Evolutionary conservation across 2,888 invertebrate genomes (phyloP), one percentile per base, ranked within the genome.

Genomic region (Glyphotaelius pellucidus): DNA sequence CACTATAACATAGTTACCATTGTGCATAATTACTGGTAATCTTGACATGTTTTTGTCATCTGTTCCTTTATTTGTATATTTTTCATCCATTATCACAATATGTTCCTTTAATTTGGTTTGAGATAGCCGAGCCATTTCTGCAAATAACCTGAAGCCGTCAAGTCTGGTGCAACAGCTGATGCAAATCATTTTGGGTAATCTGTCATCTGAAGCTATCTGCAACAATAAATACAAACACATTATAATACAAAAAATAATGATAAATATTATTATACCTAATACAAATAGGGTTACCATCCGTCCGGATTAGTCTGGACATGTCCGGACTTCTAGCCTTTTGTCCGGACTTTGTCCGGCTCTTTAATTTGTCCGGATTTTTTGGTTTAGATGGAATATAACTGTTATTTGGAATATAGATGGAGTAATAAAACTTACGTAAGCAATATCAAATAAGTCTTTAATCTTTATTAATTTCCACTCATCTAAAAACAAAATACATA

Each of bases 161-260:
- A 97, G 94, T 95, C 97, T 97, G 90, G 96, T 96, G 93, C 96
- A 96, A 94, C 97, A 97, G 93, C 96, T 95, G 91, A 96, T 95
- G 94, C 97, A 97, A 94, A 97, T 97, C 95, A 97, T 97, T 95
- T 97, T 97, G 12, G 97, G 97, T 93, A 97, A 95, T 94, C 96
- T 96, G 94, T 97, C 97, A 94, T 97, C 97, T 94, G 96, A 95
- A 90, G 97, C 96, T 92, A 97, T 96, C 97, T 97, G 94, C 90
- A 94, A 93, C 42, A 32, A 87, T 67, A 25, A 67, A 67, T 67
- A 25, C 25, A 67, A 67, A 25, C 25, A n/a, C n/a, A 25, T 25
- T 67, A 67, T 25, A 0, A 25, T 52, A 15, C 15, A 52, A 19
- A 19, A 12, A 3, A 19, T 38, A 35, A 35, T 4, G 35, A 4